A percentile compares a stretch with the other conserved stretches of the same genome.
These are phyloP conservation scores for Peromyscus melanophrys DNA, from an alignment of 2,797 vertebrate genomes.

Conservation along the genomic window DNA sequence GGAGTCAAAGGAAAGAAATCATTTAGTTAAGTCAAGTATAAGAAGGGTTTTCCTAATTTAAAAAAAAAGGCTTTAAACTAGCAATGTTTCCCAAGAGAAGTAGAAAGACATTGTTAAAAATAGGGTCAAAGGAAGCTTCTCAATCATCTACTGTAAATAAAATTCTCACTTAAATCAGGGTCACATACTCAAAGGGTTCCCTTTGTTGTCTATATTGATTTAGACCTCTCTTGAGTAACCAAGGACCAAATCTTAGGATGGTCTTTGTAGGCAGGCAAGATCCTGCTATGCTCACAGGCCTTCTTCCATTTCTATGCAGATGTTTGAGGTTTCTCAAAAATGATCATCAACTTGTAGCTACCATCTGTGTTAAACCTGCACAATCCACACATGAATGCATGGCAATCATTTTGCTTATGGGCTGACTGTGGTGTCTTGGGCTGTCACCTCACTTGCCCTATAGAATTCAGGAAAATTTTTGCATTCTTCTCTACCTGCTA, in stretches of 20 bases:
- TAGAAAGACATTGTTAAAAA: slow-evolving; percentile 61
- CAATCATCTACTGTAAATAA: slow-evolving; percentile 36
- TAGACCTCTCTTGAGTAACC: slow-evolving; percentile 13
- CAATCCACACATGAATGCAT: neutral
- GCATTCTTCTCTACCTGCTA: slow-evolving; percentile 35
- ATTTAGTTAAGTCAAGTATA: slow-evolving; percentile 36
- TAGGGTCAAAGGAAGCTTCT: neutral
- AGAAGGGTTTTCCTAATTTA: slow-evolving; percentile 59
- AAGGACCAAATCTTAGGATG: slow-evolving; percentile 23
- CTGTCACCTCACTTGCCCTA: slow-evolving; percentile 58
- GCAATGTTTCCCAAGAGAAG: slow-evolving; percentile 36
- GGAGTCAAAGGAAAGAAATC: slow-evolving; percentile 64
- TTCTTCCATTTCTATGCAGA: neutral
- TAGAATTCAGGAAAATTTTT: slow-evolving; percentile 52
- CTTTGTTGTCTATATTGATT: slow-evolving; percentile 44
- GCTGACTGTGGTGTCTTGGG: slow-evolving; percentile 8
- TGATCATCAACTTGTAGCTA: neutral
- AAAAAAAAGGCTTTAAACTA: slow-evolving; percentile 41
- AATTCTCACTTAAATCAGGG: slow-evolving; percentile 18
- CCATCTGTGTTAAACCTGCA: neutral
- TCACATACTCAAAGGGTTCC: neutral
- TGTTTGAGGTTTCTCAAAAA: slow-evolving; percentile 23
- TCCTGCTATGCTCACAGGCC: neutral
- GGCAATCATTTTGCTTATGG: neutral
- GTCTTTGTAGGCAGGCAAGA: neutral